A percentile compares a stretch with the other conserved stretches of the same genome.
Evolutionary conservation across 2,888 invertebrate species (phyloP).

Genomic region (Neoscelio sp.): DNA sequence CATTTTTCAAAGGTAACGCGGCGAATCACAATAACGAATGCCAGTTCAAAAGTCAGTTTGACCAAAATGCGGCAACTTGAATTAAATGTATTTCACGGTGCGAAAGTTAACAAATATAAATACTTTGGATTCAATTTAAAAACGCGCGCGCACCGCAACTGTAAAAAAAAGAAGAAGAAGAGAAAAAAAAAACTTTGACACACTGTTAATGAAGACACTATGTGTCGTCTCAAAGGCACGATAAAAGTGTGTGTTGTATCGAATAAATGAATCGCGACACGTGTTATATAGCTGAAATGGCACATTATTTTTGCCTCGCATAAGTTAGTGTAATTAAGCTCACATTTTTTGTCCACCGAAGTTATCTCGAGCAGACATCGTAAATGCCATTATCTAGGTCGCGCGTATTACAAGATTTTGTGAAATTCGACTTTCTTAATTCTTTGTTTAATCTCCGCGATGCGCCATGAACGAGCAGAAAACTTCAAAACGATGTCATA

Average conservation of each 20-base stretch:
- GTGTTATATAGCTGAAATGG: too few species aligned
- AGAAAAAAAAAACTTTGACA: too few species aligned
- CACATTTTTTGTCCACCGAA: conserved; percentile 18
- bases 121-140: too few species aligned
- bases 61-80: conserved; percentile 6
- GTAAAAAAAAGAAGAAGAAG: too few species aligned
- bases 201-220: too few species aligned
- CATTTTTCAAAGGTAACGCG: conserved; percentile 19
- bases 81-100: too few species aligned
- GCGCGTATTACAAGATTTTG: conserved; percentile 31
- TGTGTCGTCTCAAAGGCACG: too few species aligned
- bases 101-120: background rate
- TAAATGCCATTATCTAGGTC: conserved; percentile 32
- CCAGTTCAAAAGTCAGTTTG: conserved; percentile 14
- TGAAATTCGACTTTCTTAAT: conserved; percentile 20
- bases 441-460: conserved; percentile 21
- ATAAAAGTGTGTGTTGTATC: too few species aligned
- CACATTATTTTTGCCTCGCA: too few species aligned
- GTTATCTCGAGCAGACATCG: conserved; percentile 42
- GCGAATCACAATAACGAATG: conserved; percentile 13
- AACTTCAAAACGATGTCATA: conserved; percentile 63
- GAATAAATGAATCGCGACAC: too few species aligned
- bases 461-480: conserved; percentile 42
- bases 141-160: too few species aligned
- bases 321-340: conserved; percentile 24